A percentile compares a stretch with the other conserved stretches of the same genome.
phyloP scores from a whole-genome alignment of 2,888 invertebrate genomes.

The Melipona beecheii region DNA sequence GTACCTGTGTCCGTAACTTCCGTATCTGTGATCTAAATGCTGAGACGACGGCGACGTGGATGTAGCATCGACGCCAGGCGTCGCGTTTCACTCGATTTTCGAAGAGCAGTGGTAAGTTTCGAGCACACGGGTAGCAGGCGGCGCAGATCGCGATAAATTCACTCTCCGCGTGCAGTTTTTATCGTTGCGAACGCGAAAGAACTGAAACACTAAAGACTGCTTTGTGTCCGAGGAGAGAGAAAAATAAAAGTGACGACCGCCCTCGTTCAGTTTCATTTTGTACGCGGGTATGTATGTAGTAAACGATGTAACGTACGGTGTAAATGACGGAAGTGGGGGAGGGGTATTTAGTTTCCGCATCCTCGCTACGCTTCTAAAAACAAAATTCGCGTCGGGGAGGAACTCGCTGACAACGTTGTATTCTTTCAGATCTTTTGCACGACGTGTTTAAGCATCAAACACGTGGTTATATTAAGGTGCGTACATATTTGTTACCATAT shows the following conservation, averaged over 20 bases:
- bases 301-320: conserved; percentile 5
- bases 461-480: not conserved
- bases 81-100: conserved; percentile 43
- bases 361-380: conserved; percentile 18
- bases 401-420: conserved; percentile 23
- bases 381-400: conserved; percentile 15
- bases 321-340: not conserved
- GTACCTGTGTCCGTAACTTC: conserved; percentile 32
- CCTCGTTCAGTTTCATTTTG: conserved; percentile 28
- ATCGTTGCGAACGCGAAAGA: conserved; percentile 20
- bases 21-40: not conserved
- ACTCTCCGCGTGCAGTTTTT: conserved; percentile 10
- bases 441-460: not conserved
- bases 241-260: conserved; percentile 11
- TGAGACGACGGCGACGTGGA: conserved; percentile 50
- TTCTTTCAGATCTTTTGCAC: conserved; percentile 12
- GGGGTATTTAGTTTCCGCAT: conserved; percentile 6
- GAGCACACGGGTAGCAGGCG: conserved; percentile 34
- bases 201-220: conserved; percentile 19
- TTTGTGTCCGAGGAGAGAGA: not conserved
- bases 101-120: conserved; percentile 42
- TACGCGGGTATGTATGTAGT: conserved; percentile 28
- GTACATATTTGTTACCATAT: too few species aligned
- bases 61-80: conserved; percentile 40
- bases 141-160: conserved; percentile 40